These are phyloP conservation scores for Ceraclea dissimilis DNA, from an alignment of 2,888 invertebrate genomes.

Conservation along the genomic window DNA sequence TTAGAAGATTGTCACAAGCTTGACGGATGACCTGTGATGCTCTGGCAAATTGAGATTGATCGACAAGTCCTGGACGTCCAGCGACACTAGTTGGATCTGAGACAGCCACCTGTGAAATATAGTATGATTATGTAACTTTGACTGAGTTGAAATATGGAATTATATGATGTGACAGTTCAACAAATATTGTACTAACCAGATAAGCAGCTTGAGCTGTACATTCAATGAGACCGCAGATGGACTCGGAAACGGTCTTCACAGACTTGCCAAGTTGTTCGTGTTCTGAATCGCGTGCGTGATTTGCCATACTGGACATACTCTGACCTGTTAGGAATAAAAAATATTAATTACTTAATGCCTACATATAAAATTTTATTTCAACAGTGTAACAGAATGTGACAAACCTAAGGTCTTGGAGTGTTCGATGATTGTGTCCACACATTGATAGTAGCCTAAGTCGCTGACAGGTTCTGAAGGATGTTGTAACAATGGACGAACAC, in stretches of 20 bases:
- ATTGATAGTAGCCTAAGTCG: slow-evolving; percentile 87
- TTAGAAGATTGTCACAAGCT: slow-evolving; percentile 74
- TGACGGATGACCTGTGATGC: slow-evolving; percentile 85
- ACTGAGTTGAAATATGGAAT: too few species aligned
- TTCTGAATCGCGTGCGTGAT: slow-evolving; percentile 80
- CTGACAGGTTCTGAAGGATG: slow-evolving; percentile 83
- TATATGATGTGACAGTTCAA: too few species aligned
- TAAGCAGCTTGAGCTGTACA: slow-evolving; percentile 93
- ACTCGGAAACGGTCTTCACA: slow-evolving; percentile 74
- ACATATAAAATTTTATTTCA: slow-evolving; percentile 5
- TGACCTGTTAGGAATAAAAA: slow-evolving; percentile 59
- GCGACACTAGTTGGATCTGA: slow-evolving; percentile 86
- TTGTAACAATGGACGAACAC: slow-evolving; percentile 72
- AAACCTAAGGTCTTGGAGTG: slow-evolving; percentile 72
- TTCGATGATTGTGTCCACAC: slow-evolving; percentile 83
- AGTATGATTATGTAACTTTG: too few species aligned
- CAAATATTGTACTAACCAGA: slow-evolving; percentile 44
- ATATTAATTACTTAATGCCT: slow-evolving; percentile 9
- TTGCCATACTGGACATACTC: slow-evolving; percentile 92
- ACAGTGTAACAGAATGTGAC: not conserved
- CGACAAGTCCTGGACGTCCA: slow-evolving; percentile 81
- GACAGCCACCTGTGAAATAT: slow-evolving; percentile 70
- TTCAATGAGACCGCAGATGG: slow-evolving; percentile 89
- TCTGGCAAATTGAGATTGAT: slow-evolving; percentile 79
- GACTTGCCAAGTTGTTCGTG: slow-evolving; percentile 78